Evolutionary conservation across 2,113 vertebrate genomes (phyloP), one percentile per base, ranked within the genome.

Genomic region (Pituophis catenifer): DNA sequence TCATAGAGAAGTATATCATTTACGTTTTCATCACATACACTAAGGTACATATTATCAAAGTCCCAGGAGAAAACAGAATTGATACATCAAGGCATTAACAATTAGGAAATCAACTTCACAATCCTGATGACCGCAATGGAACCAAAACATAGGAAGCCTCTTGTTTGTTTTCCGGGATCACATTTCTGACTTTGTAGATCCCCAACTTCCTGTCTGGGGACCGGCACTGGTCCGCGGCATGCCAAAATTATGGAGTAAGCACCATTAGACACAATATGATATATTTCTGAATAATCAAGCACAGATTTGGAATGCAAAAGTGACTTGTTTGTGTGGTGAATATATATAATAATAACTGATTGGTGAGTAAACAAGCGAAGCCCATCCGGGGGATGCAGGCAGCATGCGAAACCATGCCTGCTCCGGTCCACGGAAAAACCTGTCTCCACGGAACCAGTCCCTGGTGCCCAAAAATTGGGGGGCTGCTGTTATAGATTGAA

Each of bases 1-100:
- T 95, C 93, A 94, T 94, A 96, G 96, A 96, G 95, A 94, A 94
- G 95, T 96, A 96, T 95, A 90, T 96, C 96, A 94, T 59, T 96
- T 95, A 92, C 94, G 94, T 0, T 44, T 21, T 53, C 26, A 50
- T 93, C 91, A 97, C 91, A 93, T 94, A 92, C 94, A 95, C 81
- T 75, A 65, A 93, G 52, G 55, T 93, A 57, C 95, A 96, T 95
- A 95, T 90, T 93, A 89, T 91, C 9, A 93, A 75, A 55, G 93
- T 94, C 90, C 53, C 62, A 93, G 50, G 93, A 59, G 58, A 52
- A 81, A 89, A 94, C 93, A 86, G 26, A 86, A 62, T 24, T 62
- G 55, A 75, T 54, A 62, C 75, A 62, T 86, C 92, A 62, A 86
- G 87, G 26, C 21, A 48, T 90, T 90, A 89, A 89, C 48, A 89